Evolutionary conservation across 1,140 invertebrate genomes (phyloP), one percentile per base, ranked within the genome.

Genomic region (Ephestia elutella): DNA sequence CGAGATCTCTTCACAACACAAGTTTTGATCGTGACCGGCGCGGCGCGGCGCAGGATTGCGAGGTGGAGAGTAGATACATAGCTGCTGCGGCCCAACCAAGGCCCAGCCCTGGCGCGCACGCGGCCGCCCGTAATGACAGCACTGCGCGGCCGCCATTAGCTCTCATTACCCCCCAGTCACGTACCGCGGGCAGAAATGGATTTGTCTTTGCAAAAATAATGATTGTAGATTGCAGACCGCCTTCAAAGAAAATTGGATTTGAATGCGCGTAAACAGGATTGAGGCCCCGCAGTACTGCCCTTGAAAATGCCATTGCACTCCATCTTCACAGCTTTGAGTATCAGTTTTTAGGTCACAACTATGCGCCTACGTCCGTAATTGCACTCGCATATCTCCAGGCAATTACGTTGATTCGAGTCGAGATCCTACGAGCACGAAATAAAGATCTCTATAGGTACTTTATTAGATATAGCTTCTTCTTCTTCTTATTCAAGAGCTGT

Each of bases 161-260:
- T 73, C 82, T 82, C 80, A 87, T 85, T 83, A 82, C 79, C 68
- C 65, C 62, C 56, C 73, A 81, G 79, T 85, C 83, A 86, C 82
- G 83, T 86, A 84, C 73, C 70, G 71, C 73, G 65, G 68, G 68
- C 78, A 75, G 78, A 78, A 85, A 85, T 82, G 82, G 84, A 87
- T 87, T 85, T 87, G 82, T 87, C 84, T 87, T 81, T 83, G 80
- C 81, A 78, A 84, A 83, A 87, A 85, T 86, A 85, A 80, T 83
- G 79, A 84, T 82, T 78, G 73, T 66, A 82, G 80, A 87, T 87
- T 87, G 78, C 80, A 75, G 82, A 71, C 80, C 79, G 75, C 80
- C 79, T 25, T 82, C 74, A 63, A 73, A 80, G 81, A 80, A 83
- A 83, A 86, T 86, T 83, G 79, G 76, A 83, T 83, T 78, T 74